phyloP scores from a whole-genome alignment of 2,797 vertebrate species.

The Zenarchopterus dispar region DNA sequence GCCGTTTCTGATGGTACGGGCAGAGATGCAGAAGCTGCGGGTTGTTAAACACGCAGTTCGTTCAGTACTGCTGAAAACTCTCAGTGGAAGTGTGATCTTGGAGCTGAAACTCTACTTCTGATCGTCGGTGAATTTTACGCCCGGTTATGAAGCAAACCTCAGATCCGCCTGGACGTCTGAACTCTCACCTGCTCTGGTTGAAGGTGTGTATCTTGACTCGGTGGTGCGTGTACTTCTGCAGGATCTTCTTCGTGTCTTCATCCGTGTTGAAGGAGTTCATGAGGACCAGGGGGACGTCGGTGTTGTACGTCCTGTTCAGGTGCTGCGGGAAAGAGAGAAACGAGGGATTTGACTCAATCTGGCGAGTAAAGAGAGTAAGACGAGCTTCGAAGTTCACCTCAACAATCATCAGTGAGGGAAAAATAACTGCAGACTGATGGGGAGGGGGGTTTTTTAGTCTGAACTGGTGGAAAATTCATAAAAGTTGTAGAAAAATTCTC shows the following conservation, averaged over 20 bases:
- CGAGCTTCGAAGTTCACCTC: too few relatives aligned
- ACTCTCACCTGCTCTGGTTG: slow-evolving; percentile 87
- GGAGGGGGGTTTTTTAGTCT: too few relatives aligned
- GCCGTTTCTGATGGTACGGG: slow-evolving; percentile 6
- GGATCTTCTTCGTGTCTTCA: slow-evolving; percentile 91
- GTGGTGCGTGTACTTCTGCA: slow-evolving; percentile 97
- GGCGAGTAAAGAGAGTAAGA: too few relatives aligned
- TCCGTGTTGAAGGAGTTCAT: slow-evolving; percentile 93
- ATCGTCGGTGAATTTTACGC: too few relatives aligned
- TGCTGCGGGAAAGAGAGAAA: slow-evolving; percentile 78
- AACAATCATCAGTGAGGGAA: too few relatives aligned
- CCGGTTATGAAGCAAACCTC: too few relatives aligned
- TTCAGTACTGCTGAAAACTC: neutral
- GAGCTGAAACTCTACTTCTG: too few relatives aligned
- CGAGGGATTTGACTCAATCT: neutral
- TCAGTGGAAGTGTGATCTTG: neutral
- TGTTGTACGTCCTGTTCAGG: slow-evolving; percentile 95
- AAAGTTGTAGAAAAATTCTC: too few relatives aligned
- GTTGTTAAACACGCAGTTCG: neutral
- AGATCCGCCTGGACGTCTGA: too few relatives aligned
- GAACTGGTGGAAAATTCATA: too few relatives aligned
- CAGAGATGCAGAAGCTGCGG: neutral
- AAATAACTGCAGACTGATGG: too few relatives aligned
- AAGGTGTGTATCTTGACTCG: slow-evolving; percentile 95
- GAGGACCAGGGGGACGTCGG: slow-evolving; percentile 89